Percentiles rank a stretch among this genome's conserved stretches.
phyloP scores from a whole-genome alignment of 2,113 vertebrate species.

The Cyanoramphus novaezelandiae region DNA sequence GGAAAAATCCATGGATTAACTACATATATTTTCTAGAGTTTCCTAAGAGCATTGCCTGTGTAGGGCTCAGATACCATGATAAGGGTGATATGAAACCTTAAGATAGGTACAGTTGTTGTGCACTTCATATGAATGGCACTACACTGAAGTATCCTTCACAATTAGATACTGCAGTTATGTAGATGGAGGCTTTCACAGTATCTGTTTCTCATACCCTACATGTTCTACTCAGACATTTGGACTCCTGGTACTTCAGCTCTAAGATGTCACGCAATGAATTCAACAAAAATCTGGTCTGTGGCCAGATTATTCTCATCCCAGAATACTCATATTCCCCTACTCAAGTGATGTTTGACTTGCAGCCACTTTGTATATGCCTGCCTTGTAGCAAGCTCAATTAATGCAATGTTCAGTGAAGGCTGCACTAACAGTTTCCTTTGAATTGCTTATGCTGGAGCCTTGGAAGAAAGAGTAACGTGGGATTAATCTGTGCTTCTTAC shows the following conservation, averaged over 20 bases:
- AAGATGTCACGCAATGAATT: background rate
- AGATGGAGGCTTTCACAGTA: background rate
- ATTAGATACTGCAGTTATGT: background rate
- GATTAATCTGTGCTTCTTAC: background rate
- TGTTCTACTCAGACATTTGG: background rate
- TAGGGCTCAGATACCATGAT: background rate
- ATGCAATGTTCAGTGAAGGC: background rate
- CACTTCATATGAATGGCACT: background rate
- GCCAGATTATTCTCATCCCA: background rate
- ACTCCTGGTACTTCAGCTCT: background rate
- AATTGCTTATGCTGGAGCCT: background rate
- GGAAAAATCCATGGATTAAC: background rate
- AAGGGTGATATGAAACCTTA: background rate
- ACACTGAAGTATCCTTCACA: background rate
- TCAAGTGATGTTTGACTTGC: background rate
- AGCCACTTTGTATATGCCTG: background rate
- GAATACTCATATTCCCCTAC: background rate
- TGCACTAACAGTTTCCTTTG: background rate
- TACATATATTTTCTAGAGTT: background rate
- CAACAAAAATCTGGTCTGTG: slow-evolving; percentile 2
- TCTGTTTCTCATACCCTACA: background rate
- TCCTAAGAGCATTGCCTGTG: background rate
- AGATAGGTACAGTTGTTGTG: background rate
- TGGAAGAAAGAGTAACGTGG: background rate
- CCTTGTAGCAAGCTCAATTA: background rate